phyloP scores from a whole-genome alignment of 2,113 vertebrate species.

The Gymnarchus niloticus region DNA sequence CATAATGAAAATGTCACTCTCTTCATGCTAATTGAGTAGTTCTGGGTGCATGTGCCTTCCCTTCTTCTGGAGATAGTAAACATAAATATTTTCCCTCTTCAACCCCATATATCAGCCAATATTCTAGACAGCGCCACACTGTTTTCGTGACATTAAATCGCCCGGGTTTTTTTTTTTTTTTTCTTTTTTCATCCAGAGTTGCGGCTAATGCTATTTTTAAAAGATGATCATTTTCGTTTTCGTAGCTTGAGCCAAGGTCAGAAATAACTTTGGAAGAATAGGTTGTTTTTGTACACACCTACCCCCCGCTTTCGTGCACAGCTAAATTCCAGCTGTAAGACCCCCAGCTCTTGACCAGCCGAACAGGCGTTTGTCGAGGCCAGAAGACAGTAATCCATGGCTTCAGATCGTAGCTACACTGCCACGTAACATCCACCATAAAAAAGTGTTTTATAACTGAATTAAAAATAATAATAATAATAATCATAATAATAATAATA shows the following conservation, averaged over 20 bases:
- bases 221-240: neutral
- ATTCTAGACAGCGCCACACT: neutral
- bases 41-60: neutral
- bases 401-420: no score
- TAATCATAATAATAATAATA: neutral
- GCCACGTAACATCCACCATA: neutral
- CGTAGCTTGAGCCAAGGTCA: neutral
- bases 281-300: neutral
- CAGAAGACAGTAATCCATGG: no score
- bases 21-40: slow-evolving; percentile 25
- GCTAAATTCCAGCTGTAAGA: neutral
- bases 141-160: neutral
- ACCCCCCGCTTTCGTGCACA: no score
- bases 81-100: slow-evolving; percentile 20
- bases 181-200: neutral
- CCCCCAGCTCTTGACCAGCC: neutral
- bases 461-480: neutral
- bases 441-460: neutral
- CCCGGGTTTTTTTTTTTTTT: neutral
- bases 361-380: neutral
- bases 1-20: slow-evolving; percentile 30
- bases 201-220: neutral
- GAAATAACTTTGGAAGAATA: neutral
- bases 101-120: neutral
- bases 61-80: slow-evolving; percentile 9